Percentiles rank a stretch among this genome's conserved stretches.
These are phyloP conservation scores for Chionis minor DNA, from an alignment of 2,113 vertebrate genomes.

Conservation along the genomic window DNA sequence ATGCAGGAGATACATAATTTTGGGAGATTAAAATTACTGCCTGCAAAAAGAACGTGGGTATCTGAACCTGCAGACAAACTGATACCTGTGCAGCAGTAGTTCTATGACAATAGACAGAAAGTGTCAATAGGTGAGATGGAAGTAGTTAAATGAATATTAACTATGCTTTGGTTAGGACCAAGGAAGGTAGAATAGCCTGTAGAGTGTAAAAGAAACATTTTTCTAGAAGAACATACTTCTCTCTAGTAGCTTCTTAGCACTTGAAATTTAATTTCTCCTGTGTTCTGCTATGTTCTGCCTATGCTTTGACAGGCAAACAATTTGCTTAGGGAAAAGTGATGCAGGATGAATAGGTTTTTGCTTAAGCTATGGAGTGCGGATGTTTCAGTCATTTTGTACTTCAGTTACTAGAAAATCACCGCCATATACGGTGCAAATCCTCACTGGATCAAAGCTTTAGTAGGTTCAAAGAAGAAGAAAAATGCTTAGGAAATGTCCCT, in stretches of 20 bases:
- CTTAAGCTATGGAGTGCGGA: not conserved
- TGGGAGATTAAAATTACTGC: not conserved
- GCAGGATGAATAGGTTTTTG: not conserved
- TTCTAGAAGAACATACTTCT: not conserved
- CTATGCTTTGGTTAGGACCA: not conserved
- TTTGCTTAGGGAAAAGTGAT: not conserved
- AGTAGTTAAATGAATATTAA: not conserved
- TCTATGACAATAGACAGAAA: not conserved
- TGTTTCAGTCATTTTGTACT: not conserved
- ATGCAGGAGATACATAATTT: not conserved
- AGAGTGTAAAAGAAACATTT: not conserved
- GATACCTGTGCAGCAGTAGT: accelerated
- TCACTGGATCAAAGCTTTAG: not conserved
- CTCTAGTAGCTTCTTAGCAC: not conserved
- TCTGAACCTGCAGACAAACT: not conserved
- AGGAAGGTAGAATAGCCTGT: not conserved
- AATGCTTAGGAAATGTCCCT: not conserved
- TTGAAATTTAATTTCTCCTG: not conserved
- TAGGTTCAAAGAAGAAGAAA: not conserved
- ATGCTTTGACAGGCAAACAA: not conserved
- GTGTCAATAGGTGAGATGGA: not conserved
- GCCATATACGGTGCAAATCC: not conserved
- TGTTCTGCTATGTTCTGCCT: not conserved
- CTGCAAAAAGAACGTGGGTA: not conserved
- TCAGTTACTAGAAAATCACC: not conserved